Evolutionary conservation across 2,888 invertebrate genomes (phyloP).

Genomic region (Leucoptera coffeella): DNA sequence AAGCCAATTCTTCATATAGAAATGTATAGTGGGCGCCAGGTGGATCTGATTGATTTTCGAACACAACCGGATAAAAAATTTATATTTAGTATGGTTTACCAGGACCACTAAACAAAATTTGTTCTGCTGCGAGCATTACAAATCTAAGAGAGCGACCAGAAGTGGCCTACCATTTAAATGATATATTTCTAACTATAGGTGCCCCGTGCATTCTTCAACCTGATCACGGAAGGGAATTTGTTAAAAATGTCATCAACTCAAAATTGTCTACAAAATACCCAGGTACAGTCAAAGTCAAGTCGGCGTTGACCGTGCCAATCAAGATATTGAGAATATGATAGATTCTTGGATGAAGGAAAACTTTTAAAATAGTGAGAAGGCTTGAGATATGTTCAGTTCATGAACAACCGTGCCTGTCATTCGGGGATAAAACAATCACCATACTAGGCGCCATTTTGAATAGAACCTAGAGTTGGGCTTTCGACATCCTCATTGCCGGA

Average conservation of each 20-base stretch:
- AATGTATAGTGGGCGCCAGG: constrained; percentile 15
- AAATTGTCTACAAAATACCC: constrained; percentile 15
- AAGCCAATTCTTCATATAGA: constrained; percentile 11
- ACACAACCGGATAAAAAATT: constrained; percentile 12
- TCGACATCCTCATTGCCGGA: constrained; percentile 2
- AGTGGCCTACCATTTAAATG: constrained; percentile 14
- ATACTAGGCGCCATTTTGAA: constrained; percentile 13
- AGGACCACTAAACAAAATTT: constrained; percentile 24
- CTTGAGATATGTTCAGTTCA: constrained; percentile 14
- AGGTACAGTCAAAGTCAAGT: constrained; percentile 14
- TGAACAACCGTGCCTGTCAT: constrained; percentile 15
- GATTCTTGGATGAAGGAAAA: constrained; percentile 14
- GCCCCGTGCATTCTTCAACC: constrained; percentile 16
- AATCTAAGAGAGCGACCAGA: constrained; percentile 15
- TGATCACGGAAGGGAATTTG: constrained; percentile 12
- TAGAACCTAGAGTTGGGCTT: constrained; percentile 4
- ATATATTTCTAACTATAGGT: constrained; percentile 19
- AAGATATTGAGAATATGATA: constrained; percentile 14
- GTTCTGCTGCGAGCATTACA: constrained; percentile 14
- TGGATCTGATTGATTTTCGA: constrained; percentile 19
- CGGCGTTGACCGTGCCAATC: constrained; percentile 13
- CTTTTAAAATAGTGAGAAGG: constrained; percentile 16
- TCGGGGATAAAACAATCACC: constrained; percentile 12
- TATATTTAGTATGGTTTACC: constrained; percentile 18
- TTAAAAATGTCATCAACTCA: constrained; percentile 10